phyloP scores from a whole-genome alignment of 2,113 vertebrate species.

The Tragulus kanchil region DNA sequence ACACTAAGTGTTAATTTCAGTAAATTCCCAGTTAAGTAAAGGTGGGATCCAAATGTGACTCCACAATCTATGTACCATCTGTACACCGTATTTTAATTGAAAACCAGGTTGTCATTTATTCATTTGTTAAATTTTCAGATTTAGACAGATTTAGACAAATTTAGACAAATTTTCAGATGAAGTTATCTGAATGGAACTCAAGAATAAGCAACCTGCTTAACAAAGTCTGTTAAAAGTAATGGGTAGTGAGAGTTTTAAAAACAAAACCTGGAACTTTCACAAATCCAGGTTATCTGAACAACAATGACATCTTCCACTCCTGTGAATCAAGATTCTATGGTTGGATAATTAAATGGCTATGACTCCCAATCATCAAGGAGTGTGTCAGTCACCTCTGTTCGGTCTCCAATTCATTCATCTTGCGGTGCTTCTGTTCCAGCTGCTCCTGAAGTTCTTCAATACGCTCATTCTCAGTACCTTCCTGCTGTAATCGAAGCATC shows the following conservation, averaged over 20 bases:
- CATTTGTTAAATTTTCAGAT: not conserved
- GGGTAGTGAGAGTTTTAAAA: not conserved
- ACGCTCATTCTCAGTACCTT: constrained; percentile 94
- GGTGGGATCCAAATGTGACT: not conserved
- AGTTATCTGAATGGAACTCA: not conserved
- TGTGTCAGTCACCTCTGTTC: constrained; percentile 91
- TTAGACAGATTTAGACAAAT: too few species aligned
- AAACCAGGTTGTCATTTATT: not conserved
- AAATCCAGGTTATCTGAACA: not conserved
- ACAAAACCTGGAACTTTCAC: not conserved
- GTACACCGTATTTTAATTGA: not conserved
- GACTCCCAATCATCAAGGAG: not conserved
- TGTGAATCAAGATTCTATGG: not conserved
- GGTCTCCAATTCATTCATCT: constrained; percentile 92
- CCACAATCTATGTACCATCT: not conserved
- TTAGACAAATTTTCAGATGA: not conserved
- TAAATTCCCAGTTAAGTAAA: not conserved
- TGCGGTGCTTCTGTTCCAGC: constrained; percentile 94
- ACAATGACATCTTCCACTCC: not conserved
- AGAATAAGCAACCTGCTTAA: constrained; percentile 14
- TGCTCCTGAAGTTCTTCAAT: constrained; percentile 92
- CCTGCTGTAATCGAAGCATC: constrained; percentile 96
- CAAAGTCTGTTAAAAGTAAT: not conserved
- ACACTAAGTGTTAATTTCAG: not conserved
- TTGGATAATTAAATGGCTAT: not conserved